These are phyloP conservation scores for Ceratosolen fusciceps DNA, from an alignment of 1,140 invertebrate genomes.

Conservation along the genomic window DNA sequence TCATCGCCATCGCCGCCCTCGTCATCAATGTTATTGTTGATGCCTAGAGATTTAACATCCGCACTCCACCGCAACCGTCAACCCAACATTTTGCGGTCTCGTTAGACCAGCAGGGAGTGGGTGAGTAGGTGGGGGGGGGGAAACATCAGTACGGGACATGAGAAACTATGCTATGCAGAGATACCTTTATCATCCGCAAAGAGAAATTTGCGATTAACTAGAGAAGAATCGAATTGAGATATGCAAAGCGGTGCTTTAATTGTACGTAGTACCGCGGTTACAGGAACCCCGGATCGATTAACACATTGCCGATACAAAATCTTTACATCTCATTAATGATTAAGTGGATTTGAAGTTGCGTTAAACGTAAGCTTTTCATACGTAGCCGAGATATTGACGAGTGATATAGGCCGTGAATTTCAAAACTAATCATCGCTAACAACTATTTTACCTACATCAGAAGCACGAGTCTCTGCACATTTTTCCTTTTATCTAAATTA, in stretches of 20 bases:
- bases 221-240: background rate
- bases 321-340: background rate
- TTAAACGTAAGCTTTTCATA: background rate
- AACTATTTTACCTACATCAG: too few species aligned
- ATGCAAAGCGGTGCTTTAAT: background rate
- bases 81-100: too few species aligned
- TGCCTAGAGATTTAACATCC: too few species aligned
- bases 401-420: background rate
- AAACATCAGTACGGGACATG: too few species aligned
- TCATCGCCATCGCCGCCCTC: too few species aligned
- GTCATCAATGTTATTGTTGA: too few species aligned
- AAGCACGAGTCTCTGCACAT: too few species aligned
- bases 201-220: background rate
- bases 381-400: background rate
- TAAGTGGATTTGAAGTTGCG: background rate
- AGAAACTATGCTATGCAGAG: too few species aligned
- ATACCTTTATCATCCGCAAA: background rate
- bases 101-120: too few species aligned
- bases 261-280: background rate
- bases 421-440: background rate
- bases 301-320: background rate
- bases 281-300: background rate
- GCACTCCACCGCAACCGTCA: too few species aligned
- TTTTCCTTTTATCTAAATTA: too few species aligned
- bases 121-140: too few species aligned